phyloP scores from a whole-genome alignment of 2,797 vertebrate genomes.

The Ceyx erithaca region DNA sequence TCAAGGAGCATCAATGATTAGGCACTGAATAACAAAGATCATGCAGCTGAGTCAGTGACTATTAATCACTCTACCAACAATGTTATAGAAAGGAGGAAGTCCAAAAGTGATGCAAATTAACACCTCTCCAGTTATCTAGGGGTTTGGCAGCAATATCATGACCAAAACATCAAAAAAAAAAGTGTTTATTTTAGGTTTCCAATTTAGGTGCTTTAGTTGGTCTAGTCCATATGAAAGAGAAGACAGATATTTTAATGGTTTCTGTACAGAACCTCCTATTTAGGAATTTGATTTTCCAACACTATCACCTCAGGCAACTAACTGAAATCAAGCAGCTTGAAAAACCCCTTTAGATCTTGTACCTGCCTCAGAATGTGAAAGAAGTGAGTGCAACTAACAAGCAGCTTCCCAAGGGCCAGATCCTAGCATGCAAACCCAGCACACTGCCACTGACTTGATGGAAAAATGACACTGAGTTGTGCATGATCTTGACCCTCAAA shows the following conservation, averaged over 20 bases:
- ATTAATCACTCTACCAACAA: background rate
- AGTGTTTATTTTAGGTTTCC: background rate
- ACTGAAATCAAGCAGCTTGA: background rate
- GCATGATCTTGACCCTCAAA: background rate
- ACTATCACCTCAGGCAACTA: background rate
- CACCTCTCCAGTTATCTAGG: background rate
- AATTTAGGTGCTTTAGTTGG: background rate
- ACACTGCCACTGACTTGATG: background rate
- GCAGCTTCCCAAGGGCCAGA: background rate
- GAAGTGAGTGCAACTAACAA: background rate
- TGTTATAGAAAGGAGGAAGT: background rate
- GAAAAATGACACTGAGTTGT: background rate
- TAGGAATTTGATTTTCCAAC: background rate
- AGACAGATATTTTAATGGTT: background rate
- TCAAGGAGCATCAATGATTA: slow-evolving; percentile 13
- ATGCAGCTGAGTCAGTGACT: background rate
- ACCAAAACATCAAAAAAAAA: background rate
- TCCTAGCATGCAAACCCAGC: background rate
- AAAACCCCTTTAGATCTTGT: background rate
- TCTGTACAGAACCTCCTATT: background rate
- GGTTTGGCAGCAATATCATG: background rate
- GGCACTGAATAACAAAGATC: background rate
- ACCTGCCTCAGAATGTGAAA: background rate
- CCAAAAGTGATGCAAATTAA: background rate
- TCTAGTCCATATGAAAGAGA: background rate